A percentile compares a stretch with the other conserved stretches of the same genome.
Evolutionary conservation across 1,140 invertebrate species (phyloP).

Genomic region (Manduca sexta): DNA sequence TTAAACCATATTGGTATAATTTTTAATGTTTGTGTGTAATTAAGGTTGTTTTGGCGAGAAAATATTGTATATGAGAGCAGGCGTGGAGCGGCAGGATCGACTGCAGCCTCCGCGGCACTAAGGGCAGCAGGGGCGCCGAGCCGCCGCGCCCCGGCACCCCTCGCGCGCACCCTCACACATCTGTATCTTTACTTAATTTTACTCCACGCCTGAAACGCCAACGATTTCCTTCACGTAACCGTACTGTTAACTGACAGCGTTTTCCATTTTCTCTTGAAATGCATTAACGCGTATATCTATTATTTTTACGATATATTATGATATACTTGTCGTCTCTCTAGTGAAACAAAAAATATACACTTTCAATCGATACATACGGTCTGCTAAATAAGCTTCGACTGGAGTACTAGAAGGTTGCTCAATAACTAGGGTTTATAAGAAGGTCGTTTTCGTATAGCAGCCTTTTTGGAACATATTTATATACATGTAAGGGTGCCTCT

Average conservation of each 20-base stretch:
- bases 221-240: conserved; percentile 28
- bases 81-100: conserved; percentile 34
- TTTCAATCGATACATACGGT: too few species aligned
- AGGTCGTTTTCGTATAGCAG: too few species aligned
- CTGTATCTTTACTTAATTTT: conserved; percentile 60
- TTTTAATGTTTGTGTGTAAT: not conserved
- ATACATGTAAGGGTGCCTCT: too few species aligned
- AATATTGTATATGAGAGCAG: conserved; percentile 33
- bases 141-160: conserved; percentile 24
- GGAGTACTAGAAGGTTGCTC: too few species aligned
- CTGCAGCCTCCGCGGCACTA: conserved; percentile 67
- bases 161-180: conserved; percentile 33
- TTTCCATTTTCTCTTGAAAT: not conserved
- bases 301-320: too few species aligned
- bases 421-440: too few species aligned
- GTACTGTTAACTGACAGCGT: conserved; percentile 8
- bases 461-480: too few species aligned
- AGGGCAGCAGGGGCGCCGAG: conserved; percentile 29
- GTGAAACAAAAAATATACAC: not conserved
- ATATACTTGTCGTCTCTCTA: too few species aligned
- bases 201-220: conserved; percentile 46
- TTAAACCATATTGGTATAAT: too few species aligned
- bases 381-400: too few species aligned
- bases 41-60: conserved; percentile 33
- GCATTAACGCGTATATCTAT: too few species aligned